phyloP scores from a whole-genome alignment of 2,888 invertebrate species.

The Micoletzkya japonica region DNA sequence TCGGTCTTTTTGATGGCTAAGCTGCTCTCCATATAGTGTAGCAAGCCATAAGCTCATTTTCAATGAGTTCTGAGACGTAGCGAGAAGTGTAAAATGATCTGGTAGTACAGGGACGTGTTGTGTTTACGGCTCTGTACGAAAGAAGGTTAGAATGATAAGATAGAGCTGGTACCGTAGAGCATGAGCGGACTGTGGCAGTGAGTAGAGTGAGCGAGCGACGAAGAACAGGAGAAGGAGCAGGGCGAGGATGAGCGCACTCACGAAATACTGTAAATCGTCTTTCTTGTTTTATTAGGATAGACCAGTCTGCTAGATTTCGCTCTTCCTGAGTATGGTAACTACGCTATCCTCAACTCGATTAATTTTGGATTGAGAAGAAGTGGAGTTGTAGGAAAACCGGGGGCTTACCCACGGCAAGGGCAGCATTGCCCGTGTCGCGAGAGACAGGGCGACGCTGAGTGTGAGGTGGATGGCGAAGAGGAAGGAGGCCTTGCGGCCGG shows the following conservation, averaged over 20 bases:
- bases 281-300: neutral
- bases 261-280: neutral
- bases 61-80: neutral
- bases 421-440: neutral
- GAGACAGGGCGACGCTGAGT: neutral
- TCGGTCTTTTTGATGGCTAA: neutral
- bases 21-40: neutral
- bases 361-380: neutral
- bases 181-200: slow-evolving; percentile 13
- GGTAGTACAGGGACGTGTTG: no score
- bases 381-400: neutral
- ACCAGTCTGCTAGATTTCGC: neutral
- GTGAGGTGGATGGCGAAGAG: slow-evolving; percentile 10
- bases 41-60: neutral
- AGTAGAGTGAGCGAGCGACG: neutral
- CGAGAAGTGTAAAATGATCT: no score
- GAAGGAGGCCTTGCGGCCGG: neutral
- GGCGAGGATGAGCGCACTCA: neutral
- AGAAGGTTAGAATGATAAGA: no score
- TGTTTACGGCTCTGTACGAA: no score
- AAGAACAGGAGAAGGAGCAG: neutral
- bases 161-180: slow-evolving; percentile 16
- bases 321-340: neutral
- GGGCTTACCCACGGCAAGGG: neutral
- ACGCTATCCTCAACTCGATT: neutral